Evolutionary conservation across 2,113 vertebrate genomes (phyloP).

Genomic region (Natator depressus): DNA sequence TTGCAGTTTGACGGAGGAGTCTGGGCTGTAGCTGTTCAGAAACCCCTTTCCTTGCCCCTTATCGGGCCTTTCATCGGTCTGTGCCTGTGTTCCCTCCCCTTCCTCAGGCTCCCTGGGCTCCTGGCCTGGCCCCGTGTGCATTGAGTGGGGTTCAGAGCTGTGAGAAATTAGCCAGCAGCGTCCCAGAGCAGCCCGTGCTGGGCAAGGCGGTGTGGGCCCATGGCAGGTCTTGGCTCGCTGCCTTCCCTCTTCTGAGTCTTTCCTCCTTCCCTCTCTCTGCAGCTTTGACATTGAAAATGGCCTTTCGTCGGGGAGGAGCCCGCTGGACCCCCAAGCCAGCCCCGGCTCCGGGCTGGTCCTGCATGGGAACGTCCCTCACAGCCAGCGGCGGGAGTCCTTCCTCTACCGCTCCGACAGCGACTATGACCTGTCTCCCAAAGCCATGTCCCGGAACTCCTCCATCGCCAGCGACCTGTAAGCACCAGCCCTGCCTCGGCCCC

Average conservation of each 20-base stretch:
- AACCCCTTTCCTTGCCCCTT: too few relatives aligned
- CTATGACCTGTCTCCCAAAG: slow-evolving; percentile 91
- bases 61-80: too few relatives aligned
- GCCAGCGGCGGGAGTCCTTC: slow-evolving; percentile 92
- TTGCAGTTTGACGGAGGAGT: neutral
- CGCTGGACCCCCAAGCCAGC: slow-evolving; percentile 85
- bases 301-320: slow-evolving; percentile 76
- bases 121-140: rapidly evolving
- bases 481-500: neutral
- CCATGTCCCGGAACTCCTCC: slow-evolving; percentile 90
- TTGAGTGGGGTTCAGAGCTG: neutral
- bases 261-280: slow-evolving; percentile 7
- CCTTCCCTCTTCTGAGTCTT: neutral
- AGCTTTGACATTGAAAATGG: slow-evolving; percentile 97
- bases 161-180: neutral
- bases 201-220: too few relatives aligned
- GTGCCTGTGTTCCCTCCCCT: neutral
- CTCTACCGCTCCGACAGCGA: slow-evolving; percentile 95
- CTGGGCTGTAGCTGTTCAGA: too few relatives aligned
- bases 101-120: too few relatives aligned
- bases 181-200: too few relatives aligned
- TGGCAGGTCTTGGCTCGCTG: too few relatives aligned
- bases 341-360: slow-evolving; percentile 83
- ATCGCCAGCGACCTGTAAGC: slow-evolving; percentile 92
- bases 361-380: slow-evolving; percentile 85